These are phyloP conservation scores for Bombus waltoni DNA, from an alignment of 1,140 invertebrate species.

Conservation along the genomic window DNA sequence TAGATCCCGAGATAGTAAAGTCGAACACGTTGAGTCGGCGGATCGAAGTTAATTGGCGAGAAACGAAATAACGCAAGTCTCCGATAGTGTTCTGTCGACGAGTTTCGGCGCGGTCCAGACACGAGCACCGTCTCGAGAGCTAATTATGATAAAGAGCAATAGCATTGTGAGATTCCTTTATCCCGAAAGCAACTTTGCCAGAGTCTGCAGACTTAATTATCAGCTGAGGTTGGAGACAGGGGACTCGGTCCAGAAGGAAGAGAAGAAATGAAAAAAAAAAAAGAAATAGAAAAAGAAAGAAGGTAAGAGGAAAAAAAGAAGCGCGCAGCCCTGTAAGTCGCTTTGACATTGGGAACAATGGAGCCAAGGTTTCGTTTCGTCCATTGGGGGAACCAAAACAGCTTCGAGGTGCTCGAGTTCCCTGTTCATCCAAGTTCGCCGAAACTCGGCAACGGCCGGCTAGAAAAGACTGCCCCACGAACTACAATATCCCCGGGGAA, in stretches of 20 bases:
- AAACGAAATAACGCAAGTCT: background rate
- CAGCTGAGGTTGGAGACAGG: background rate
- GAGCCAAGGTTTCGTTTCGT: slow-evolving; percentile 38
- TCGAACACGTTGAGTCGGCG: background rate
- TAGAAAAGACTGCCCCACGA: slow-evolving; percentile 51
- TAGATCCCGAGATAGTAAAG: too few species aligned
- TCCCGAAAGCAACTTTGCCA: background rate
- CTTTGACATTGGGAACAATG: slow-evolving; percentile 60
- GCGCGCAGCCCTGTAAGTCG: slow-evolving; percentile 7
- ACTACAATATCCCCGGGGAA: slow-evolving; percentile 50
- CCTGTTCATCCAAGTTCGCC: background rate
- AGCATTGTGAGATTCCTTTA: slow-evolving; percentile 8
- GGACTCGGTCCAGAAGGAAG: too few species aligned
- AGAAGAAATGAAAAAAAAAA: background rate
- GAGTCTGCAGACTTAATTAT: slow-evolving; percentile 41
- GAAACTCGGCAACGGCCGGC: slow-evolving; percentile 25
- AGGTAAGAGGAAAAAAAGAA: background rate
- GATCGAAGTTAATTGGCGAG: slow-evolving; percentile 8
- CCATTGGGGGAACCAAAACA: slow-evolving; percentile 51
- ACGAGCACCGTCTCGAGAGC: slow-evolving; percentile 5
- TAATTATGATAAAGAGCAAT: slow-evolving; percentile 50
- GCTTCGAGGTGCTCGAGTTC: slow-evolving; percentile 11
- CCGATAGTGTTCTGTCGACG: background rate
- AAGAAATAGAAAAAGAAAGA: background rate
- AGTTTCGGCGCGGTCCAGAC: background rate